phyloP scores from a whole-genome alignment of 2,797 vertebrate species.

The Gouania willdenowi region DNA sequence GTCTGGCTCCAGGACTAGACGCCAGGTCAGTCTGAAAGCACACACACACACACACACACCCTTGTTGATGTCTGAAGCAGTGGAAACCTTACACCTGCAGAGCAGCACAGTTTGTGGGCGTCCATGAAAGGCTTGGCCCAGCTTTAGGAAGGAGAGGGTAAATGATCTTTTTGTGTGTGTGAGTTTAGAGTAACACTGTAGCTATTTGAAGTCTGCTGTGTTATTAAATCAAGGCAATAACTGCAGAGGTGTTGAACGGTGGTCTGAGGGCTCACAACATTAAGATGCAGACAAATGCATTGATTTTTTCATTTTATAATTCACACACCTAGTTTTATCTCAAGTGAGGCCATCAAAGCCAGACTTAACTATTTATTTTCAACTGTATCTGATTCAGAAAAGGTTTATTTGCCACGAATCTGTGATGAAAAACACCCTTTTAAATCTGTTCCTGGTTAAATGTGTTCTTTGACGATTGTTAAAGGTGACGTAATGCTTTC shows the following conservation, averaged over 20 bases:
- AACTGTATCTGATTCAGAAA: too few relatives aligned
- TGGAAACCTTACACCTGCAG: slow-evolving; percentile 63
- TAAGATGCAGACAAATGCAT: too few relatives aligned
- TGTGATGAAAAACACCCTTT: too few relatives aligned
- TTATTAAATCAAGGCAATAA: slow-evolving; percentile 29
- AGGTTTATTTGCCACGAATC: too few relatives aligned
- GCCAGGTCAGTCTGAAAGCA: slow-evolving; percentile 56
- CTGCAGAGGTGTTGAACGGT: slow-evolving; percentile 9
- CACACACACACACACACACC: background rate
- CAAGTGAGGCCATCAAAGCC: too few relatives aligned
- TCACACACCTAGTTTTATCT: too few relatives aligned
- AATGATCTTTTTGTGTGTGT: slow-evolving; percentile 8
- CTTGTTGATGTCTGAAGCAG: slow-evolving; percentile 48
- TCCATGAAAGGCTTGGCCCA: slow-evolving; percentile 43
- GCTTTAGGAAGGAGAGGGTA: slow-evolving; percentile 36
- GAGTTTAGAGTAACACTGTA: slow-evolving; percentile 23
- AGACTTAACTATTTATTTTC: too few relatives aligned
- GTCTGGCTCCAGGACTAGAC: slow-evolving; percentile 56
- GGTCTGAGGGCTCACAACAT: too few relatives aligned
- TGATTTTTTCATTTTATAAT: too few relatives aligned
- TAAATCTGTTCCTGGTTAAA: too few relatives aligned
- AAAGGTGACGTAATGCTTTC: too few relatives aligned
- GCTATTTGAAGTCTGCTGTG: slow-evolving; percentile 34
- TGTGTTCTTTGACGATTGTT: too few relatives aligned
- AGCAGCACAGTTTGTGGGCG: slow-evolving; percentile 49